Evolutionary conservation across 2,888 invertebrate species (phyloP), one percentile per base, ranked within the genome.

Genomic region (Plemyria rubiginata): DNA sequence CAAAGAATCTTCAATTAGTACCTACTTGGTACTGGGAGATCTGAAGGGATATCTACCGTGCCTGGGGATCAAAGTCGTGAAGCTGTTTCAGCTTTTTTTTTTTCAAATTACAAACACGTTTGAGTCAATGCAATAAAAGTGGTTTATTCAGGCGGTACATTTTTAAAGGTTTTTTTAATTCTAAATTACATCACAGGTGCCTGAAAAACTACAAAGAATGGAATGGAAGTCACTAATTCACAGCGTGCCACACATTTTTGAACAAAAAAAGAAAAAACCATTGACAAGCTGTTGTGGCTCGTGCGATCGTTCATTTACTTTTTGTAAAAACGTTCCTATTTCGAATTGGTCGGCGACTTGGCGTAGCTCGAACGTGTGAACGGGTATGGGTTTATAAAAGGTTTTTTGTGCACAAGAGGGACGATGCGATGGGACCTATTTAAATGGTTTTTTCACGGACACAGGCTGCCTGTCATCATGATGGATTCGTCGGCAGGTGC

Each of bases 261-360:
- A 45, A 59, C 38, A 40, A 28, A 86, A 45, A 15, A 15, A 76
- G 84, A 68, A 68, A 67, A 67, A 75, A 82, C 84, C 84, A 87
- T 85, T 79, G 78, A 73, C 80, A 74, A 72, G 80, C 87, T 87
- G 85, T 74, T 82, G 71, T 62, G 69, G 85, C 90, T 84, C 90
- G 89, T 88, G 90, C 87, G 76, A 69, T 74, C 74, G 50, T 50
- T 50, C 46, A 46, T 46, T 50, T 15, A n/a, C 32, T 49, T 50
- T 50, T 32, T 49, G 12, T 45, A 36, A 50, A 50, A 22, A 36
- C 36, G 29, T 50, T 50, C 72, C 73, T 78, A 77, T 80, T 81
- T 79, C 62, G 46, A 70, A 62, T 55, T 62, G 41, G 54, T 56
- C 57, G 49, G 52, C n/a, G n/a, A n/a, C n/a, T n/a, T n/a, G n/a